A percentile compares a stretch with the other conserved stretches of the same genome.
These are phyloP conservation scores for Drosophila multiciliata DNA, from an alignment of 2,888 invertebrate genomes.

Conservation along the genomic window DNA sequence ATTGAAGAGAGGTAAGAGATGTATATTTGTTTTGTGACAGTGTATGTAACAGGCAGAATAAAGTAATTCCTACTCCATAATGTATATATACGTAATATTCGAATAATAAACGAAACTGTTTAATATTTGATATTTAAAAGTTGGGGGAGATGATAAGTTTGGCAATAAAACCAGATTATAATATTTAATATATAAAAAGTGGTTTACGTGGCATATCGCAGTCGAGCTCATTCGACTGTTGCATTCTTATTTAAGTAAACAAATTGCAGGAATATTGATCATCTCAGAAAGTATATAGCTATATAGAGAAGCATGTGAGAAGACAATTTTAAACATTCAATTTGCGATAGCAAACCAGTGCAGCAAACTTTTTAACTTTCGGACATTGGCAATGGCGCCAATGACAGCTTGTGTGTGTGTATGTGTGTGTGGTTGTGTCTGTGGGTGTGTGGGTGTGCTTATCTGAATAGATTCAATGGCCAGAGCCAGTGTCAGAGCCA, in stretches of 20 bases:
- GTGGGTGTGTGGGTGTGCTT: constrained; percentile 49
- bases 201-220: neutral
- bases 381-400: constrained; percentile 48
- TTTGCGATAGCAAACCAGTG: constrained; percentile 21
- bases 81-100: neutral
- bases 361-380: constrained; percentile 41
- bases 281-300: neutral
- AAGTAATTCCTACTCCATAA: neutral
- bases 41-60: neutral
- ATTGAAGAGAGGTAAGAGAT: neutral
- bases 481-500: constrained; percentile 23
- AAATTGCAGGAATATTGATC: constrained; percentile 5
- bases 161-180: neutral
- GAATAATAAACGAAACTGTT: too few species aligned
- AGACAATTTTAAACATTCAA: constrained; percentile 9
- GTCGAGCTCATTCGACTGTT: neutral
- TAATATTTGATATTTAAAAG: neutral
- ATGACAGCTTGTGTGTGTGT: constrained; percentile 61
- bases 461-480: constrained; percentile 66
- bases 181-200: neutral
- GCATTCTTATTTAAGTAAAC: neutral
- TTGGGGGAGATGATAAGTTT: neutral
- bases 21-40: neutral
- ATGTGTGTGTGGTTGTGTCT: neutral
- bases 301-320: neutral